Percentiles rank a stretch among this genome's conserved stretches.
phyloP scores from a whole-genome alignment of 2,888 invertebrate species.

The Drosophila neutralis region DNA sequence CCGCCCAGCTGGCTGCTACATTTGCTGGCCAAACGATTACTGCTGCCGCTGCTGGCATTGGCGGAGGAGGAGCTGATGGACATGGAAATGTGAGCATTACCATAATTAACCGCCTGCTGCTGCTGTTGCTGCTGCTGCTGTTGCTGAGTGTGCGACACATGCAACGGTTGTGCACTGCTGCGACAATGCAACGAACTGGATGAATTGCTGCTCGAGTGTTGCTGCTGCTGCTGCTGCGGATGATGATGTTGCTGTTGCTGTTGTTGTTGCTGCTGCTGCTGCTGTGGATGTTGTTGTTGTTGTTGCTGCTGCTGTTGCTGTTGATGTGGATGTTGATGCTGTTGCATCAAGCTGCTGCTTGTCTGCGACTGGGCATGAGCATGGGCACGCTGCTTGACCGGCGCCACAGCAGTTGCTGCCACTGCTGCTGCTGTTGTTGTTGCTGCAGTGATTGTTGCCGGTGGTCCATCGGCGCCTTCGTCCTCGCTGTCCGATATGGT shows the following conservation, averaged over 20 bases:
- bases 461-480: constrained; percentile 87
- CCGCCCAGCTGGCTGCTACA: constrained; percentile 53
- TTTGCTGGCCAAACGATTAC: constrained; percentile 48
- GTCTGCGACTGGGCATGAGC: constrained; percentile 84
- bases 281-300: constrained; percentile 68
- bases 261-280: constrained; percentile 71
- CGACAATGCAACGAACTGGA: constrained; percentile 66
- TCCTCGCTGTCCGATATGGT: constrained; percentile 98
- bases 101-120: constrained; percentile 70
- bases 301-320: constrained; percentile 54
- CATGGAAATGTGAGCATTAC: constrained; percentile 69
- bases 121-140: constrained; percentile 72
- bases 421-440: constrained; percentile 57
- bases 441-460: constrained; percentile 53
- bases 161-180: constrained; percentile 67
- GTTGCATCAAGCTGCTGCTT: constrained; percentile 80
- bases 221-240: constrained; percentile 87
- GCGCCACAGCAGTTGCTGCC: constrained; percentile 57
- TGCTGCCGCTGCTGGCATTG: constrained; percentile 48
- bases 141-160: constrained; percentile 72
- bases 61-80: constrained; percentile 53
- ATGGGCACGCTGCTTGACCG: constrained; percentile 82
- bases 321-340: constrained; percentile 50
- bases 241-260: constrained; percentile 81
- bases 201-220: constrained; percentile 56